These are phyloP conservation scores for Micronycteris hirsuta DNA, from an alignment of 2,113 vertebrate species.

Conservation along the genomic window DNA sequence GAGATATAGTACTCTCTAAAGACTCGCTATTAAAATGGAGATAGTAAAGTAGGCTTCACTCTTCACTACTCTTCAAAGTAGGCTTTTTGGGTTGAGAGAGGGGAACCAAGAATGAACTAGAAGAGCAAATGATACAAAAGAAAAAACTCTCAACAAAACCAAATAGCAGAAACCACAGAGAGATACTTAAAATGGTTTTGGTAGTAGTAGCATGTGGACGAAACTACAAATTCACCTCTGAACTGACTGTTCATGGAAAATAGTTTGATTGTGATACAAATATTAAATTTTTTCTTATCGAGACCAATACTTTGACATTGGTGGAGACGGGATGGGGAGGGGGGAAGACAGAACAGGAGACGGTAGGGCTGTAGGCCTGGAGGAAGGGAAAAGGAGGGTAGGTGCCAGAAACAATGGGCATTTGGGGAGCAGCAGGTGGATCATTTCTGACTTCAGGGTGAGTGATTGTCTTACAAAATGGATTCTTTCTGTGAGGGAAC, in stretches of 20 bases:
- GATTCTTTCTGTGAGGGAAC: neutral
- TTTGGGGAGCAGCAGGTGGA: neutral
- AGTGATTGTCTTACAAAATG: neutral
- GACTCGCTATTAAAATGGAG: neutral
- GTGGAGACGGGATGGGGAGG: neutral
- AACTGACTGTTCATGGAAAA: neutral
- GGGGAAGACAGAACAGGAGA: neutral
- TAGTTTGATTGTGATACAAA: neutral
- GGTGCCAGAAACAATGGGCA: rapidly evolving
- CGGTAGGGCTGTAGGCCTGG: neutral
- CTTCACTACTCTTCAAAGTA: neutral
- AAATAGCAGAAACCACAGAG: neutral
- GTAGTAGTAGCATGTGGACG: neutral
- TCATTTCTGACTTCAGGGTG: neutral
- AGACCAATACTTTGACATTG: neutral
- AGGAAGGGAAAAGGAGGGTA: neutral
- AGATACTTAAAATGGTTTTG: neutral
- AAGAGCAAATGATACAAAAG: neutral
- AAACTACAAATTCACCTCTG: neutral
- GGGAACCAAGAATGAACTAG: neutral
- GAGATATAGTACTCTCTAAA: neutral
- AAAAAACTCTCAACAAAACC: neutral
- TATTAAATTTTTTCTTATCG: neutral
- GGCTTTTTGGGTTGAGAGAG: neutral
- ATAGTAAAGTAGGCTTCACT: no score